Conservation (phyloP, 2,113 vertebrate species). For the Lophotis ruficrista region DNA sequence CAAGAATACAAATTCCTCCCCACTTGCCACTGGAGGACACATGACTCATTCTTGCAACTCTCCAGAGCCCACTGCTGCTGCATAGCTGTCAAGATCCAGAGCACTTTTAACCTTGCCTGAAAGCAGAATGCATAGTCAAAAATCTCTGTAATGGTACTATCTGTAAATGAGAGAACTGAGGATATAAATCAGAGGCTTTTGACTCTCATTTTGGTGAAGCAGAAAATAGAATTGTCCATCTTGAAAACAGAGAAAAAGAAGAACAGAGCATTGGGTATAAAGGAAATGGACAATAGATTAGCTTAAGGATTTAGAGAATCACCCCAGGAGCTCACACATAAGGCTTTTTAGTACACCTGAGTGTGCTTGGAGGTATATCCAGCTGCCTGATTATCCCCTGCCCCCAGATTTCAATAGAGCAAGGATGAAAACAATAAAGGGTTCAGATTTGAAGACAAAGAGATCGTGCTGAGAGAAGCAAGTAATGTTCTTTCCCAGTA, state of each 20-base stretch:
- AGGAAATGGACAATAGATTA: constrained; percentile 26
- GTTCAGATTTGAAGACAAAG: constrained; percentile 4
- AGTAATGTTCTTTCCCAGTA: neutral
- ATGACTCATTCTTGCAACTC: constrained; percentile 43
- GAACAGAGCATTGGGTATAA: neutral
- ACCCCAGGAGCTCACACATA: neutral
- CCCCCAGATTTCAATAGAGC: neutral
- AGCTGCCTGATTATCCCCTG: neutral
- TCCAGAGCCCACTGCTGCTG: constrained; percentile 23
- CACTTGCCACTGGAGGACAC: neutral
- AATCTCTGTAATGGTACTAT: constrained; percentile 17
- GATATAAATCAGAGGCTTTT: constrained; percentile 51
- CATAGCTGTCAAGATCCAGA: constrained; percentile 35
- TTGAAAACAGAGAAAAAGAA: constrained; percentile 42
- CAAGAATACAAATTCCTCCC: neutral
- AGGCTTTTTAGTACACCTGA: neutral
- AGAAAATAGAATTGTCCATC: constrained; percentile 33
- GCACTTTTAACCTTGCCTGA: constrained; percentile 44
- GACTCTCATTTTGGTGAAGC: constrained; percentile 19
- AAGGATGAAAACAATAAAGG: constrained; percentile 1
- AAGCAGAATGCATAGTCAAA: constrained; percentile 40
- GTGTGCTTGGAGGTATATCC: neutral
- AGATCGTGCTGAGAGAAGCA: neutral
- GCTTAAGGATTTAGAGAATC: constrained; percentile 8
- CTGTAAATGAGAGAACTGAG: constrained; percentile 40